Percentiles rank a stretch among this genome's conserved stretches.
Conservation (phyloP, 2,113 vertebrate species). For the Helogale parvula region DNA sequence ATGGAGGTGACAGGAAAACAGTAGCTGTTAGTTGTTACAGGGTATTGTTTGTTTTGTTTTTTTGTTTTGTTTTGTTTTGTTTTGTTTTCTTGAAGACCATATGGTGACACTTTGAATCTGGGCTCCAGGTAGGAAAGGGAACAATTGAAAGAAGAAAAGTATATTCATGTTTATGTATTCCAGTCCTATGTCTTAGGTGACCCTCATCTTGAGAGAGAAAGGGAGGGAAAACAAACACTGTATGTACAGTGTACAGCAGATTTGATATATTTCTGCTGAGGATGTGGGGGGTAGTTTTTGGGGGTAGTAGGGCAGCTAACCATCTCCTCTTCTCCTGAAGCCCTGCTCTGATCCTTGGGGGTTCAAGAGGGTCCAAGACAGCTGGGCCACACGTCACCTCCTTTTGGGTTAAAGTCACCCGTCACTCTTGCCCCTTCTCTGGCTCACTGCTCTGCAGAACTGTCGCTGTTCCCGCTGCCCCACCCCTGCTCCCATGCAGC, state of each 20-base stretch:
- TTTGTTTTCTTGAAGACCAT: background rate
- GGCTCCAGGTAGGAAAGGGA: background rate
- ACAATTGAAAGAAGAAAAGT: background rate
- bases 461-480: rapidly evolving
- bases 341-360: rapidly evolving
- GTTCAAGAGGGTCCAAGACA: rapidly evolving
- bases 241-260: background rate
- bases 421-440: background rate
- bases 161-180: background rate
- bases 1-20: background rate
- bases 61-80: background rate
- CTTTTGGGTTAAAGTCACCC: background rate
- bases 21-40: background rate
- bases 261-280: background rate
- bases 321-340: background rate
- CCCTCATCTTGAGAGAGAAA: slow-evolving; percentile 16
- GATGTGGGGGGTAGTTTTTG: background rate
- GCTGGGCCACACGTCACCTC: no score
- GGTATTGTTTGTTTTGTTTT: background rate
- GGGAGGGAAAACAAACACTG: background rate
- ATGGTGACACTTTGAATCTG: background rate
- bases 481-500: rapidly evolving
- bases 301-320: background rate
- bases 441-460: background rate
- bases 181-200: background rate